These are phyloP conservation scores for Erythrocercus mccallii DNA, from an alignment of 2,113 vertebrate genomes.

Conservation along the genomic window DNA sequence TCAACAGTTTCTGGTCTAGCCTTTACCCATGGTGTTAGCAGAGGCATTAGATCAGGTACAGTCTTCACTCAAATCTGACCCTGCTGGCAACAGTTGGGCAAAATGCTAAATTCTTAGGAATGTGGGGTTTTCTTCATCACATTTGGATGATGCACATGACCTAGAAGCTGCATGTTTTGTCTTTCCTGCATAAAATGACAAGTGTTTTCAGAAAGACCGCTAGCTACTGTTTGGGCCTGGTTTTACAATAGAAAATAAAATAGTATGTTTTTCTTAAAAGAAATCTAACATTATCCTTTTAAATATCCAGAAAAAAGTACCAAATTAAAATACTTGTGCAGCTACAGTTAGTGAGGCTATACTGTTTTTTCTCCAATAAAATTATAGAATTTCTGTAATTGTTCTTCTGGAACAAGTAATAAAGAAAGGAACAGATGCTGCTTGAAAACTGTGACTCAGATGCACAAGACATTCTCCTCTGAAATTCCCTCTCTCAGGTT, in stretches of 20 bases:
- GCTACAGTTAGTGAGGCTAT: background rate
- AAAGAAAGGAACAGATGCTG: background rate
- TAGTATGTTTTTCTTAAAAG: background rate
- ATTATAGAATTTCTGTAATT: background rate
- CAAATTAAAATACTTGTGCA: background rate
- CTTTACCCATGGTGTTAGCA: background rate
- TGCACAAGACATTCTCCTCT: background rate
- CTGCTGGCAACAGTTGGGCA: background rate
- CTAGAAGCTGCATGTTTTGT: background rate
- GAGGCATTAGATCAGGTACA: background rate
- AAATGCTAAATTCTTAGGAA: background rate
- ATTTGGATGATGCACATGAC: background rate
- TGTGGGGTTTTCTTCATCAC: background rate
- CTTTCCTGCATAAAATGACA: background rate
- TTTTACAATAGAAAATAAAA: background rate
- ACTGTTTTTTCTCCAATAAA: background rate
- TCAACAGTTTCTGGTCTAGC: background rate
- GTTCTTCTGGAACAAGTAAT: background rate
- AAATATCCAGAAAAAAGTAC: background rate
- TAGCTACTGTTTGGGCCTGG: background rate
- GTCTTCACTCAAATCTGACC: background rate
- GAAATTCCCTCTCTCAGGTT: background rate
- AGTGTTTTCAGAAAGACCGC: background rate
- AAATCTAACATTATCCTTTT: background rate
- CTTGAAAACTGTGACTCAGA: background rate